Conservation (phyloP, 1,140 invertebrate species). For the Ridgeia piscesae region DNA sequence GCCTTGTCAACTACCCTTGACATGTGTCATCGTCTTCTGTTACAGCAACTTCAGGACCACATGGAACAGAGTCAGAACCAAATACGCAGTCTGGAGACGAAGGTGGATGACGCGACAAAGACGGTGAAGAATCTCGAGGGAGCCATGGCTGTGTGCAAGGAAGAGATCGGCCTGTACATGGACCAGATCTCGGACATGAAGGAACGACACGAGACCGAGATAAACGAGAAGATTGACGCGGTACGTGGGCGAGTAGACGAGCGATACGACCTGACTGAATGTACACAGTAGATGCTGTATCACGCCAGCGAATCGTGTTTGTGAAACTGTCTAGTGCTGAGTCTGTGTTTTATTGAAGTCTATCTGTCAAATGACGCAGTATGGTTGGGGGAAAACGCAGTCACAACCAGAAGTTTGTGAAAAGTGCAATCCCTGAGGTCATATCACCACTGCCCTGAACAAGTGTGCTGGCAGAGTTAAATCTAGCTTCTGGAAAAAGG, state of each 20-base stretch:
- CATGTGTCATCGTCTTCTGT: neutral
- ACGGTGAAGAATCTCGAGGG: neutral
- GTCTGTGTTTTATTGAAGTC: neutral
- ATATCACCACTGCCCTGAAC: too few relatives aligned
- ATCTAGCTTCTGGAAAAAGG: too few relatives aligned
- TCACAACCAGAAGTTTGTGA: too few relatives aligned
- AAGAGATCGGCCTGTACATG: neutral
- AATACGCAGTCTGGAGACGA: neutral
- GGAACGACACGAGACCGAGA: neutral
- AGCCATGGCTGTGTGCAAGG: neutral
- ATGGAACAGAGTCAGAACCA: neutral
- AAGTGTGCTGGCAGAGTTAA: too few relatives aligned
- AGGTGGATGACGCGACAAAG: neutral
- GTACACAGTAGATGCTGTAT: neutral
- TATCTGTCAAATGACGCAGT: neutral
- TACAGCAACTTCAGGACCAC: neutral
- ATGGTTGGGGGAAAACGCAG: too few relatives aligned
- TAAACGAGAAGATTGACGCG: neutral
- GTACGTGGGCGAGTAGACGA: neutral
- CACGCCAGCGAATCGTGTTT: neutral
- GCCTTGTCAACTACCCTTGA: neutral
- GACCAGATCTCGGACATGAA: neutral
- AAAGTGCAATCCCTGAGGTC: too few relatives aligned
- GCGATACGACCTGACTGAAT: neutral
- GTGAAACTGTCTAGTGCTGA: neutral